Evolutionary conservation across 2,888 invertebrate genomes (phyloP).

Genomic region (Artemia sinica): DNA sequence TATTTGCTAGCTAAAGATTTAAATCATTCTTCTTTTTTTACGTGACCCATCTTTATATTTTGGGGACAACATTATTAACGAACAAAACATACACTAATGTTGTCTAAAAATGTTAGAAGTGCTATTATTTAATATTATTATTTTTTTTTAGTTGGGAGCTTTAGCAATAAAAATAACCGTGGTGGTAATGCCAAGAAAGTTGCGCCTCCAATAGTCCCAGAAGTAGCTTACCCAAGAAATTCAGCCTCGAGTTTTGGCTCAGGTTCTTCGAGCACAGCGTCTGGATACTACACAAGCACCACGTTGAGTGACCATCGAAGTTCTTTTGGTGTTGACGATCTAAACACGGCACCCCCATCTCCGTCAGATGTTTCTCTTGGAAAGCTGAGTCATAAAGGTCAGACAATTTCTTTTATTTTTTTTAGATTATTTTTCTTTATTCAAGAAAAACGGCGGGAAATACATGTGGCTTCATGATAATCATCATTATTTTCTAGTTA

Average conservation of each 20-base stretch:
- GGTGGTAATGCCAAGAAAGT: slow-evolving; percentile 13
- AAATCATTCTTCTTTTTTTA: too few relatives aligned
- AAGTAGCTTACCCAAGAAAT: slow-evolving; percentile 8
- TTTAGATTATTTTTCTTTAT: too few relatives aligned
- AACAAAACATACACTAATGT: too few relatives aligned
- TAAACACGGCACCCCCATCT: slow-evolving; percentile 4
- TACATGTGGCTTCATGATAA: too few relatives aligned
- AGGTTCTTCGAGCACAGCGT: slow-evolving; percentile 1
- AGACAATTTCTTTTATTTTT: neutral
- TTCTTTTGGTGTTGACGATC: slow-evolving; percentile 21
- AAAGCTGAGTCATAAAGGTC: slow-evolving; percentile 12
- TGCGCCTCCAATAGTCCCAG: slow-evolving; percentile 9
- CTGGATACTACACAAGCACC: slow-evolving; percentile 15
- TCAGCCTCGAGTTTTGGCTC: neutral
- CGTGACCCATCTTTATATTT: too few relatives aligned
- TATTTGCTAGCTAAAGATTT: too few relatives aligned
- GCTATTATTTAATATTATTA: too few relatives aligned
- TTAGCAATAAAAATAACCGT: neutral
- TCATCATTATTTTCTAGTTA: too few relatives aligned
- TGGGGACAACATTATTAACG: too few relatives aligned
- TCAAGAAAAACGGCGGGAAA: too few relatives aligned
- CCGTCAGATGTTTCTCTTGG: slow-evolving; percentile 8
- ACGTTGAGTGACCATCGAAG: slow-evolving; percentile 18
- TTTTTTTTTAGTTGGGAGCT: slow-evolving; percentile 5
- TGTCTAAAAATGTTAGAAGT: too few relatives aligned